Base-by-base conservation (phyloP, 2,113 vertebrate species). In the Notarius lentiginosus region DNA sequence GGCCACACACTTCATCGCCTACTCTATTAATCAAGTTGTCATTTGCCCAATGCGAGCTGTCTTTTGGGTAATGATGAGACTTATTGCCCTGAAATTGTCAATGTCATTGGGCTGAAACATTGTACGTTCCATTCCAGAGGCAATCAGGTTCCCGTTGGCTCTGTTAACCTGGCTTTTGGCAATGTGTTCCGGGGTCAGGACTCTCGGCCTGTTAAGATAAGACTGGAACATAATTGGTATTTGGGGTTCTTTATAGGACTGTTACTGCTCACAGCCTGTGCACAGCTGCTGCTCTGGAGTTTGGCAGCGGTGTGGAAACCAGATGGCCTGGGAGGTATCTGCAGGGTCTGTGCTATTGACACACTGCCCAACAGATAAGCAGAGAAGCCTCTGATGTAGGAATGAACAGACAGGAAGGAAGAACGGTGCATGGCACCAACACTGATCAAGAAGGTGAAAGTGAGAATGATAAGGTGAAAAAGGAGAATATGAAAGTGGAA, bases 241-340 rank as follows among this genome's bases (percentile, higher is more conserved):
- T 81, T 81, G 58, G 73, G 72, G 56, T 66, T 89, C 76, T 87
- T 86, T 76, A 63, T 82, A 63, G 87, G 68, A 68, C 70, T 83
- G 73, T 89, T 76, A 87, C 83, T 85, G 81, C 63, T 6, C 12
- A 24, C 79, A 83, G 84, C 58, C 47, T 49, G 81, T 70, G 82
- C 83, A 84, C 51, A 80, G 63, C 41, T 88, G 41, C 49, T 75
- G 75, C 41, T 49, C 83, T 80, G 85, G 80, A 82, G 56, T 82
- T 87, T 77, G 87, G 87, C 85, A 87, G 83, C 80, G 17, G 87
- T 22, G 77, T 72, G 77, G 86, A 87, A 89, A 79, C 51, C 87
- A 90, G 88, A 90, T 86, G 89, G 88, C 88, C 87, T 76, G 81
- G 84, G 63, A 61, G 83, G 86, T 18, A 73, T 88, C 81, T 80